Conservation (phyloP, 92 coral and sea anemone species). For the Porites divaricata region DNA sequence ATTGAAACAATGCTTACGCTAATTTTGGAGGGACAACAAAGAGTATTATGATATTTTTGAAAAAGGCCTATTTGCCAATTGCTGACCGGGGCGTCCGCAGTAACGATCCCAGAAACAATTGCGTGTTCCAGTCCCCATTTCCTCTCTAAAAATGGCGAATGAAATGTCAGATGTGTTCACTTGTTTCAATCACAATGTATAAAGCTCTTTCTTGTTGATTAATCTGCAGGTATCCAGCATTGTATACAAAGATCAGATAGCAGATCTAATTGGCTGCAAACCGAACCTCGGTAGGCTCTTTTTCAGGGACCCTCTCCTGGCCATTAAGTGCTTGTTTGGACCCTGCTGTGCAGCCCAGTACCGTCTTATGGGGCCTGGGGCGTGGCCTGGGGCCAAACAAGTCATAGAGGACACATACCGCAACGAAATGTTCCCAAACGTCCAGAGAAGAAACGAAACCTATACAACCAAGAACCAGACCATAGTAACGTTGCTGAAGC, state of each 20-base stretch:
- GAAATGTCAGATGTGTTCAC: neutral
- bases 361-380: conserved; percentile 88
- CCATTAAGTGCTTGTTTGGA: conserved; percentile 82
- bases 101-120: too few relatives aligned
- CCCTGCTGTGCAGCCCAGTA: conserved; percentile 93
- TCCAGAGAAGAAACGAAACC: neutral
- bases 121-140: too few relatives aligned
- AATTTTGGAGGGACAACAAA: too few relatives aligned
- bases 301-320: conserved; percentile 75
- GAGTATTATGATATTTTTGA: too few relatives aligned
- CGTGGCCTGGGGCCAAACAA: conserved; percentile 82
- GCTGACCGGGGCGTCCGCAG: too few relatives aligned
- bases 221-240: conserved; percentile 62
- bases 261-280: conserved; percentile 82
- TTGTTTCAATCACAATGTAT: neutral
- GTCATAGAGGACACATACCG: conserved; percentile 73
- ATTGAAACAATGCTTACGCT: too few relatives aligned
- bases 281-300: conserved; percentile 74
- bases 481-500: conserved; percentile 18
- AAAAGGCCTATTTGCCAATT: too few relatives aligned
- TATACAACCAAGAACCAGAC: neutral
- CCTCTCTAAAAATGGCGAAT: too few relatives aligned
- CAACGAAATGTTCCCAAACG: conserved; percentile 64
- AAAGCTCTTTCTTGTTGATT: neutral
- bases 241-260: conserved; percentile 79